Evolutionary conservation across 1,140 invertebrate genomes (phyloP).

Genomic region (Lasioglossum albipes): DNA sequence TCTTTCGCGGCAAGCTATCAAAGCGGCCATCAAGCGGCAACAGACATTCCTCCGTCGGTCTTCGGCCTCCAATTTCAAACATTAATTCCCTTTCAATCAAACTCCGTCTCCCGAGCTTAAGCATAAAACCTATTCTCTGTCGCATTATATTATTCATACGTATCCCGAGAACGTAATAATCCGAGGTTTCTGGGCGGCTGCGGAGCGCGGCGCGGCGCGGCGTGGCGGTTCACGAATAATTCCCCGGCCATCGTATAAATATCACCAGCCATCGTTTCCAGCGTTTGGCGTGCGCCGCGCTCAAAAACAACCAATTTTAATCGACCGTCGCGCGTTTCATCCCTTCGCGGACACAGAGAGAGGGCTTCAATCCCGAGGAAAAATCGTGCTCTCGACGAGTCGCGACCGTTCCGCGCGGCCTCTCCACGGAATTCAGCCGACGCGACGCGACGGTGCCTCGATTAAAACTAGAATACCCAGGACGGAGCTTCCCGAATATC

Average conservation of each 20-base stretch:
- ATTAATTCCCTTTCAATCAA: conserved; percentile 4
- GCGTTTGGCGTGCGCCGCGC: background rate
- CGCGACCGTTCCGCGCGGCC: background rate
- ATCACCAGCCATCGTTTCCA: background rate
- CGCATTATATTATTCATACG: conserved; percentile 6
- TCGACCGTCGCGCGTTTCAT: conserved; percentile 3
- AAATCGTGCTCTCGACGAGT: background rate
- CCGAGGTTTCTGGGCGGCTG: background rate
- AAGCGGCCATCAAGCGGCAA: background rate
- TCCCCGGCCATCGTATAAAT: conserved; percentile 1
- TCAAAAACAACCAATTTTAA: background rate
- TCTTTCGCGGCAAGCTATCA: background rate
- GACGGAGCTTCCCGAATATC: background rate
- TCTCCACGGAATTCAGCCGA: background rate
- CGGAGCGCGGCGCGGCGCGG: no score
- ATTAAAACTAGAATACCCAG: background rate
- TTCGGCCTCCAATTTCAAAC: background rate
- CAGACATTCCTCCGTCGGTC: background rate
- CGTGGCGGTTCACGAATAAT: background rate
- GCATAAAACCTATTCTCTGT: conserved; percentile 1
- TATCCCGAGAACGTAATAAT: conserved; percentile 6
- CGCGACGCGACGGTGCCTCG: background rate
- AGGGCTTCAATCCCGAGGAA: background rate
- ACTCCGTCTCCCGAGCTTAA: background rate
- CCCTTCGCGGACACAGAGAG: background rate